Base-by-base conservation (phyloP, 2,797 vertebrate species). In the Buceros bicornis region DNA sequence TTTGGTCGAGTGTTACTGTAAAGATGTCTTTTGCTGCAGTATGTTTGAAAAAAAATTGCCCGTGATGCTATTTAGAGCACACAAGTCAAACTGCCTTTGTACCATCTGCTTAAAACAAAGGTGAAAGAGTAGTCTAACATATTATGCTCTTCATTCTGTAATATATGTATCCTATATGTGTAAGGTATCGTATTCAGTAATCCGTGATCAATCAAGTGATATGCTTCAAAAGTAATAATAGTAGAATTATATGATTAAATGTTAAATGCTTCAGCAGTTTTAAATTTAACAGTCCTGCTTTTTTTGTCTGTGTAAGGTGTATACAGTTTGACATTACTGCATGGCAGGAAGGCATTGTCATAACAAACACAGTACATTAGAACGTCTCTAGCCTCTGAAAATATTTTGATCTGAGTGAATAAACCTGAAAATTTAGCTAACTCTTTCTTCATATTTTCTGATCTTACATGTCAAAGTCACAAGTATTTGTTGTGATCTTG, bases 401-500 rank as follows among this genome's bases (percentile, higher is more conserved):
- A 60, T 93, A 60, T 95, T 96, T 93, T 85, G 35, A 53, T 82
- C 19, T 77, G 18, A 53, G 43, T 93, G 79, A 96, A 77, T 76
- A 96, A 37, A 66, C 89, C 45, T 71, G 65, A 93, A 91, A 91
- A 90, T 94, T 89, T 73, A 91, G 76, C 58, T 80, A 72, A 89
- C 96, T 89, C 66, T 93, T 97, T 95, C 77, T 82, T 86, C 72
- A 7, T 79, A 88, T 92, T 95, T 97, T 97, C 35, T 16, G 91
- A 94, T 93, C 82, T 94, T 78, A 48, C 56, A 33, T 95, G 95
- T 96, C 97, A 96, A 82, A 97, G 95, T 96, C 90, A 82, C 81
- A 94, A 95, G 93, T 96, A 95, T 96, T 97, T 97, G 95, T 97
- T 97, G 91, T 97, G 94, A 97, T 97, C 96, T 93, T 93, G 86